These are phyloP conservation scores for Meteorus sp. DNA, from an alignment of 1,140 invertebrate species.

Conservation along the genomic window DNA sequence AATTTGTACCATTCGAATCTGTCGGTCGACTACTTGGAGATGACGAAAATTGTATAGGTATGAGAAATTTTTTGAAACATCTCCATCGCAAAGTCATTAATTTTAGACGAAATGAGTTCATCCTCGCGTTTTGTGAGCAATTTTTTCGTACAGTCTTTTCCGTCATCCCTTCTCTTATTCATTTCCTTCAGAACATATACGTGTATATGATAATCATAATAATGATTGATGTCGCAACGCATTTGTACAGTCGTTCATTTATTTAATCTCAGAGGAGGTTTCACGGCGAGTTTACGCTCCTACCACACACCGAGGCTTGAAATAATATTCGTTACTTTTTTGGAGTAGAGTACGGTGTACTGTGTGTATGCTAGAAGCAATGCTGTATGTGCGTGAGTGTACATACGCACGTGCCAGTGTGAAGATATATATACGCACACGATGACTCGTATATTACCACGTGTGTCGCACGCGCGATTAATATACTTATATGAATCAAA, in stretches of 20 bases:
- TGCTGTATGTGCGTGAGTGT: constrained; percentile 31
- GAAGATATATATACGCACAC: constrained; percentile 37
- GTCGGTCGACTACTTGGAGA: constrained; percentile 48
- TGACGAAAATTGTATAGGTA: constrained; percentile 40
- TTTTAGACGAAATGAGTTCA: too few relatives aligned
- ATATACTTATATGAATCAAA: constrained; percentile 36
- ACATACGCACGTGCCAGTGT: constrained; percentile 32
- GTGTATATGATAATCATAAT: constrained; percentile 4
- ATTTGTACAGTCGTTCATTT: constrained; percentile 25
- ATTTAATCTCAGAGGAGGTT: constrained; percentile 58
- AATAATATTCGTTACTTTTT: constrained; percentile 55
- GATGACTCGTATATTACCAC: constrained; percentile 38
- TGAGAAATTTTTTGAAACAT: constrained; percentile 25
- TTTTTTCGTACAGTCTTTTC: too few relatives aligned
- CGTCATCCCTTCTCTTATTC: too few relatives aligned
- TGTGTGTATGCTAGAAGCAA: constrained; percentile 29
- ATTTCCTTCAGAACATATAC: too few relatives aligned
- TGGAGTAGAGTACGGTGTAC: too few relatives aligned
- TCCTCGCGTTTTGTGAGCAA: too few relatives aligned
- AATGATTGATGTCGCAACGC: too few relatives aligned
- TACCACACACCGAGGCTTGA: constrained; percentile 58
- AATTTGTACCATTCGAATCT: constrained; percentile 54
- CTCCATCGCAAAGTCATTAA: too few relatives aligned
- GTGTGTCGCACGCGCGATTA: constrained; percentile 40
- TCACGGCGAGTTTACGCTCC: constrained; percentile 38